Evolutionary conservation across 2,888 invertebrate genomes (phyloP), one percentile per base, ranked within the genome.

Genomic region (Phania funesta): DNA sequence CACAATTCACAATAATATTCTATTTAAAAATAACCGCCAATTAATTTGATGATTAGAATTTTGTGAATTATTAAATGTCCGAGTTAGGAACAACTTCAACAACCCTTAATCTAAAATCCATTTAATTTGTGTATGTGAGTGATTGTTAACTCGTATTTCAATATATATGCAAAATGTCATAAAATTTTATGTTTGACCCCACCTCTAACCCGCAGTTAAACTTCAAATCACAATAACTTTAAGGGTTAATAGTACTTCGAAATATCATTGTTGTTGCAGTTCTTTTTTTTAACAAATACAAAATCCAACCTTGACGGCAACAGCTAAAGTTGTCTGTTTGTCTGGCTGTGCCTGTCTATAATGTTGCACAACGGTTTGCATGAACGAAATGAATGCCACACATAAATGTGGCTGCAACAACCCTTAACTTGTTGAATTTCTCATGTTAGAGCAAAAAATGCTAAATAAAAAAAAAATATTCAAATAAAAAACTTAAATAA

Each of bases 381-480:
- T 22, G 60, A 67, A 67, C 62, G 74, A 74, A 80, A 80, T 75
- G 65, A 84, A 80, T 80, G 50, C 84, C 81, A 78, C 75, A 83
- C 71, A 84, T 8, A 75, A 82, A 84, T n/a, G 62, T 81, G 73
- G 68, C 77, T 81, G 83, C 74, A 77, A 71, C 89, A 88, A 88
- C 89, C 89, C 89, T 87, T 88, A 88, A 89, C 88, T 88, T 89
- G 88, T 89, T 89, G 88, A 87, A 87, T 86, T 87, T 82, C 83
- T 35, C 24, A 54, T 68, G 26, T 54, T 67, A 41, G 8, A 60
- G 44, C 9, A 41, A 44, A 50, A 60, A 78, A 50, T 48, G 20
- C 35, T 16, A 22, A 46, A 18, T 11, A 38, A 60, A 22, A 62
- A 56, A 18, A 54, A 13, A 64, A 64, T 48, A 76, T 50, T 35